A percentile compares a stretch with the other conserved stretches of the same genome.
Conservation (phyloP, 1,140 invertebrate species). For the Lepidurus apus region DNA sequence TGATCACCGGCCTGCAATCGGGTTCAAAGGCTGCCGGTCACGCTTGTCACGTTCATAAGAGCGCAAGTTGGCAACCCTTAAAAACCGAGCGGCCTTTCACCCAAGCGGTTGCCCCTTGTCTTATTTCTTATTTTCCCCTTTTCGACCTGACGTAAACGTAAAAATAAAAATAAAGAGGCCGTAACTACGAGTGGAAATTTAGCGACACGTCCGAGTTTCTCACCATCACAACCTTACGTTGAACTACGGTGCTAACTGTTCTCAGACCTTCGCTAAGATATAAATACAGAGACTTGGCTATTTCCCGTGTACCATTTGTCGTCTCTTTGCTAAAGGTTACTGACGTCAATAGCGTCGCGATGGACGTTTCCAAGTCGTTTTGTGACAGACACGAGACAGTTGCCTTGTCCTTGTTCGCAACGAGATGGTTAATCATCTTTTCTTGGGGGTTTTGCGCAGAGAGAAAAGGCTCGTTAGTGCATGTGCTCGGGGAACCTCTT, state of each 20-base stretch:
- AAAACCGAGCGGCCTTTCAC: background rate
- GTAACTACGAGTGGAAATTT: background rate
- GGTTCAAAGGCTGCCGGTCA: background rate
- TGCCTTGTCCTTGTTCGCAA: background rate
- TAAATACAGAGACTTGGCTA: too few species aligned
- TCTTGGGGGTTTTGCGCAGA: background rate
- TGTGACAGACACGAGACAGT: conserved; percentile 19
- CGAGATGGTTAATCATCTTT: background rate
- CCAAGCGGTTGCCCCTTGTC: background rate
- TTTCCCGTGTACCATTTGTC: background rate
- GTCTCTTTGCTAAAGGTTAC: conserved; percentile 10
- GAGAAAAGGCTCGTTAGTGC: background rate
- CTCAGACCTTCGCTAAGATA: too few species aligned
- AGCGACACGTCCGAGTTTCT: background rate
- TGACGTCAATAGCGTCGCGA: conserved; percentile 11
- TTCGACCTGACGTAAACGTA: background rate
- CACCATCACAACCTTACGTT: too few species aligned
- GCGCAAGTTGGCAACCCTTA: conserved; percentile 13
- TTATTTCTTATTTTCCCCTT: background rate
- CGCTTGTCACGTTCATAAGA: background rate
- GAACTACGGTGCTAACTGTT: too few species aligned
- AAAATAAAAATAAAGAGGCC: background rate
- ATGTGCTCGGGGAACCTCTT: too few species aligned
- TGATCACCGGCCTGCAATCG: conserved; percentile 1
- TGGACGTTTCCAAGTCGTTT: conserved; percentile 14